These are phyloP conservation scores for Halocynthia aurantium DNA, from an alignment of 23 tunicate species.

Conservation along the genomic window DNA sequence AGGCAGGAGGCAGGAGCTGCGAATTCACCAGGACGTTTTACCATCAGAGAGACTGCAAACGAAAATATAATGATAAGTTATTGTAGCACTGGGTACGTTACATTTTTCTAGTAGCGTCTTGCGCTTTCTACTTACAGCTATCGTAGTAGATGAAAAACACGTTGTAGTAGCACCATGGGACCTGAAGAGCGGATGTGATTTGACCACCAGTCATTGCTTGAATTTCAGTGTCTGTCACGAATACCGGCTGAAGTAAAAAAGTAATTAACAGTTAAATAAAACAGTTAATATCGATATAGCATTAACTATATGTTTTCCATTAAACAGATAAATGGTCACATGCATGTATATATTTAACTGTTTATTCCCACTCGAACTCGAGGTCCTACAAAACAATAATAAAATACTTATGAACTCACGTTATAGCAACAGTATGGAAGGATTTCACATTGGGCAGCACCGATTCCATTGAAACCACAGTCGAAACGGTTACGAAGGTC, in stretches of 20 bases:
- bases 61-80: no score
- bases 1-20: conserved; percentile 71
- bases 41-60: conserved; percentile 45
- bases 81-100: no score
- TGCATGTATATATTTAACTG: no score
- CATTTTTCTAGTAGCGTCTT: no score
- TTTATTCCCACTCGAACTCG: no score
- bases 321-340: no score
- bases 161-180: conserved; percentile 99
- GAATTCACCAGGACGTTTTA: conserved; percentile 61
- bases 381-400: no score
- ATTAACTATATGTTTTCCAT: no score
- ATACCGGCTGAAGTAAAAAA: conserved; percentile 54
- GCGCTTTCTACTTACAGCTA: conserved; percentile 39
- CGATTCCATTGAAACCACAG: conserved; percentile 86
- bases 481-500: conserved; percentile 87
- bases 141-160: conserved; percentile 87
- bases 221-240: conserved; percentile 78
- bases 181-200: conserved; percentile 59
- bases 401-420: conserved; percentile 40
- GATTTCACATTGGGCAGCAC: conserved; percentile 89
- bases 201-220: conserved; percentile 46
- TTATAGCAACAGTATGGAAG: conserved; percentile 97
- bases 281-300: no score
- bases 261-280: no score